Evolutionary conservation across 2,797 vertebrate genomes (phyloP).

Genomic region (Hypotaenidia okinawae): DNA sequence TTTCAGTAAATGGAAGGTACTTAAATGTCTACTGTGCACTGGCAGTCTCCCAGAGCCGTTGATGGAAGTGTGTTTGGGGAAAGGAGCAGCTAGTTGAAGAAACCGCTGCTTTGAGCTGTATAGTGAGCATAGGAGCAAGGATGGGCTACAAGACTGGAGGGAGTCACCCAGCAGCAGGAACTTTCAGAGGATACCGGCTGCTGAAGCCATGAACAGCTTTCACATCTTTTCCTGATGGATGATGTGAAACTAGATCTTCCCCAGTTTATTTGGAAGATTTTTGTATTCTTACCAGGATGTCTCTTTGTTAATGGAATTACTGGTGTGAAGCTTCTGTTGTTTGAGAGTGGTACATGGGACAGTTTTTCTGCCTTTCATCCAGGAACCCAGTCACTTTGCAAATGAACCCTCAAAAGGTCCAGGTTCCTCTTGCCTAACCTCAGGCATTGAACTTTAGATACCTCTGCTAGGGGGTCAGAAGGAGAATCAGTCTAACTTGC

Average conservation of each 20-base stretch:
- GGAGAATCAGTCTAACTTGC: neutral
- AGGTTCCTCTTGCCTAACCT: neutral
- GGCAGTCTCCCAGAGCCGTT: conserved; percentile 22
- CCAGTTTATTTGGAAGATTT: neutral
- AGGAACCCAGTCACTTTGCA: neutral
- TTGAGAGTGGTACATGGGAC: neutral
- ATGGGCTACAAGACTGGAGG: neutral
- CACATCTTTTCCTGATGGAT: neutral
- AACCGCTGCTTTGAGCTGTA: neutral
- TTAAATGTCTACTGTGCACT: neutral
- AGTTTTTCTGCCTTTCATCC: neutral
- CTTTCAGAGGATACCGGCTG: neutral
- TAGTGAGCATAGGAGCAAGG: fast-evolving
- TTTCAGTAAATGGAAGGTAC: conserved; percentile 50
- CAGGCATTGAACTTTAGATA: neutral
- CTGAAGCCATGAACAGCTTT: neutral
- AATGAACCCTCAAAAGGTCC: neutral
- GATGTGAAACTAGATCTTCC: neutral
- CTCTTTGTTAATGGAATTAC: neutral
- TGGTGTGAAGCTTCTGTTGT: neutral
- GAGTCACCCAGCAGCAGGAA: neutral
- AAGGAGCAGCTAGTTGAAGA: neutral
- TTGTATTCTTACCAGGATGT: neutral
- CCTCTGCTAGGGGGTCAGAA: neutral
- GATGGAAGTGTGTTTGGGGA: neutral